phyloP scores from a whole-genome alignment of 1,140 invertebrate genomes.

The Drosophila kohkoa region DNA sequence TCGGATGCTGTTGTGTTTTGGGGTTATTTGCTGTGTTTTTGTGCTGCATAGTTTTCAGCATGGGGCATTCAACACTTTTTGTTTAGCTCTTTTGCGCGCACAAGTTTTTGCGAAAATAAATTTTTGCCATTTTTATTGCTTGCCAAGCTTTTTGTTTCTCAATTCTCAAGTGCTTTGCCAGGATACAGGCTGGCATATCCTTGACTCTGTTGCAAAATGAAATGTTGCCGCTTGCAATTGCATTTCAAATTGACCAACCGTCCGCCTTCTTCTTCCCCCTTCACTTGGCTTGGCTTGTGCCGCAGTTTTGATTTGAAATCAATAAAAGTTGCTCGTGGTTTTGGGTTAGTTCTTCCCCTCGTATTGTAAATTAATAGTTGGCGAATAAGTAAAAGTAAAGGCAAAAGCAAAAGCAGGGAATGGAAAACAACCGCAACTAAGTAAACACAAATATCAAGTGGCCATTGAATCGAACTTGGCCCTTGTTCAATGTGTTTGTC shows the following conservation, averaged over 20 bases:
- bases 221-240: conserved; percentile 71
- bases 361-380: conserved; percentile 25
- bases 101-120: conserved; percentile 52
- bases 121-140: conserved; percentile 67
- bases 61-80: conserved; percentile 53
- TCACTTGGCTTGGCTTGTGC: neutral
- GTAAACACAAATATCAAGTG: conserved; percentile 24
- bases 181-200: conserved; percentile 50
- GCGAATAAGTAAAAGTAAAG: conserved; percentile 10
- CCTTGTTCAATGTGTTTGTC: neutral
- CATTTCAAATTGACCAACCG: conserved; percentile 26
- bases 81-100: conserved; percentile 49
- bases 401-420: neutral
- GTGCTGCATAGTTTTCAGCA: conserved; percentile 25
- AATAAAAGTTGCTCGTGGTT: conserved; percentile 23
- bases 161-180: conserved; percentile 75
- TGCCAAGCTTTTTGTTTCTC: conserved; percentile 68
- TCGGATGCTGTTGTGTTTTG: conserved; percentile 12
- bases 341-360: neutral
- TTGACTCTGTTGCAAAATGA: conserved; percentile 66
- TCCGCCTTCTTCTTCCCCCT: neutral
- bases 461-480: conserved; percentile 2
- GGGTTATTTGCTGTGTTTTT: conserved; percentile 26
- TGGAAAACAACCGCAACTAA: conserved; percentile 1
- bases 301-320: conserved; percentile 36